phyloP scores from a whole-genome alignment of 2,797 vertebrate species.

The Rhabdomys pumilio region DNA sequence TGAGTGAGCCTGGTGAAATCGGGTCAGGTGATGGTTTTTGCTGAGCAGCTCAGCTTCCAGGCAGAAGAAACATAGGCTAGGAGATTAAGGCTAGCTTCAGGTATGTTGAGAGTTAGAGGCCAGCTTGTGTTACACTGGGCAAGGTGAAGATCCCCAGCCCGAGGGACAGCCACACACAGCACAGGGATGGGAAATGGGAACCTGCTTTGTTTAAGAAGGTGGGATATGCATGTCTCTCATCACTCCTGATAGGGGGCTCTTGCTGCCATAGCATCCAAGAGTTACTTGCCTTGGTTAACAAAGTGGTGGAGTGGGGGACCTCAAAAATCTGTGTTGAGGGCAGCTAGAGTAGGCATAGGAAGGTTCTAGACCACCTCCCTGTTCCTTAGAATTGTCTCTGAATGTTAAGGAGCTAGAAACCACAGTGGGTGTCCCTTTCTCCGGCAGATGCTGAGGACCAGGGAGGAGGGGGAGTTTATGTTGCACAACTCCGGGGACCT shows the following conservation, averaged over 20 bases:
- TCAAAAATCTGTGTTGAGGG: background rate
- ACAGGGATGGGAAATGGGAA: background rate
- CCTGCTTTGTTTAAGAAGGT: accelerated
- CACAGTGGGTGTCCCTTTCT: accelerated
- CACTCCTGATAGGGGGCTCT: background rate
- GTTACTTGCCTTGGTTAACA: background rate
- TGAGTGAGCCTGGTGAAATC: background rate
- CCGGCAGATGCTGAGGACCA: background rate
- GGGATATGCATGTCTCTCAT: background rate
- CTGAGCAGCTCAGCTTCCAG: background rate
- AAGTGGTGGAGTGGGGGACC: background rate
- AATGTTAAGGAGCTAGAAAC: background rate
- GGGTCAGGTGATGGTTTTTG: background rate
- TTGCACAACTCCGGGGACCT: background rate
- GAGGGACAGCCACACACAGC: accelerated
- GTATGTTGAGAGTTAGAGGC: background rate
- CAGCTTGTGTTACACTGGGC: background rate
- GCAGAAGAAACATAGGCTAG: no score
- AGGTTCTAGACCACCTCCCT: background rate
- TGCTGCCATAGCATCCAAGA: background rate
- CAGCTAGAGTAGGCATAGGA: background rate
- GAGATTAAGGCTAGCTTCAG: background rate
- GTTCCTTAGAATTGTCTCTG: background rate
- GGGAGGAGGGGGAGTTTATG: background rate
- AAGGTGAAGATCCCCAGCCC: background rate